phyloP scores from a whole-genome alignment of 2,888 invertebrate genomes.

The Poecilobothrus nobilitatus region DNA sequence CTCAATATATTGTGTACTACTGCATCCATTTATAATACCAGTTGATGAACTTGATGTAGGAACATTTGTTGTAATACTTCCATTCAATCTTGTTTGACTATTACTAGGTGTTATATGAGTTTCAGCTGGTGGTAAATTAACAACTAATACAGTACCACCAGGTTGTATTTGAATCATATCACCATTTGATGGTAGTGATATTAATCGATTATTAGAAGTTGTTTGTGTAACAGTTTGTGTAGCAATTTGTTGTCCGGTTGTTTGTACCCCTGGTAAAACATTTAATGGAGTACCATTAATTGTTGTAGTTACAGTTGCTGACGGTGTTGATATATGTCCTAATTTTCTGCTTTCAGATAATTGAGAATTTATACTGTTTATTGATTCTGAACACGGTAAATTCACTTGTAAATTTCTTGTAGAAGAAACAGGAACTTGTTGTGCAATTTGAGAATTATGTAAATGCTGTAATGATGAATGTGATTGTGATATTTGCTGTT shows the following conservation, averaged over 20 bases:
- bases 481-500: slow-evolving; percentile 14
- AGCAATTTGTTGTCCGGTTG: slow-evolving; percentile 28
- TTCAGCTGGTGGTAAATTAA: slow-evolving; percentile 68
- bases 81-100: slow-evolving; percentile 27
- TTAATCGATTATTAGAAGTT: slow-evolving; percentile 40
- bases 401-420: slow-evolving; percentile 32
- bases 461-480: background rate
- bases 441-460: slow-evolving; percentile 9
- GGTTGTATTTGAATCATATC: slow-evolving; percentile 57
- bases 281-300: slow-evolving; percentile 25
- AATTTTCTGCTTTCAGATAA: slow-evolving; percentile 35
- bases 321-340: slow-evolving; percentile 24
- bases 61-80: slow-evolving; percentile 25
- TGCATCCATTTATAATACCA: slow-evolving; percentile 39
- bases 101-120: slow-evolving; percentile 16
- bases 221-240: slow-evolving; percentile 31
- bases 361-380: slow-evolving; percentile 45
- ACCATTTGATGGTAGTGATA: slow-evolving; percentile 46
- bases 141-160: slow-evolving; percentile 69
- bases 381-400: slow-evolving; percentile 41
- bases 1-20: slow-evolving; percentile 49
- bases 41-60: slow-evolving; percentile 36
- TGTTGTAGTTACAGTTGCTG: slow-evolving; percentile 25
- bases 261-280: slow-evolving; percentile 19
- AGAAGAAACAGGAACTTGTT: slow-evolving; percentile 22